A percentile compares a stretch with the other conserved stretches of the same genome.
These are phyloP conservation scores for Hydractinia symbiolongicarpus DNA, from an alignment of 30 jellyfish, hydroid and myxozoan genomes.

Conservation along the genomic window DNA sequence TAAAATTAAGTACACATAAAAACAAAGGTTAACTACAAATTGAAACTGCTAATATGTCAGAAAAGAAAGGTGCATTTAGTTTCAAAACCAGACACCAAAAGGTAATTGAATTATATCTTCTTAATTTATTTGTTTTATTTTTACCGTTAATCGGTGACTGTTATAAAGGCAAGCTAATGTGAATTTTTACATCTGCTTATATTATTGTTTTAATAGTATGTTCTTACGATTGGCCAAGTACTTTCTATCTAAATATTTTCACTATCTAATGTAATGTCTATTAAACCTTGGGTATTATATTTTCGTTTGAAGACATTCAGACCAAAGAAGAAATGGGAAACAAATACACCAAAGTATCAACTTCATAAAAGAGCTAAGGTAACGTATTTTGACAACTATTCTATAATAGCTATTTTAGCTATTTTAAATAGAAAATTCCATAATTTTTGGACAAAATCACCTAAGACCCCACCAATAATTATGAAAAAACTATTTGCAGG, in stretches of 20 bases:
- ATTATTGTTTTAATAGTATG: too few relatives aligned
- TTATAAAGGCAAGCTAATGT: neutral
- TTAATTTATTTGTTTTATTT: neutral
- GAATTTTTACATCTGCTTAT: neutral
- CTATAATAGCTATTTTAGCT: too few relatives aligned
- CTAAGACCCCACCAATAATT: too few relatives aligned
- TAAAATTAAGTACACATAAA: too few relatives aligned
- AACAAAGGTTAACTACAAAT: too few relatives aligned
- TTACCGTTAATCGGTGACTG: neutral
- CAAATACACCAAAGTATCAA: conserved; percentile 78
- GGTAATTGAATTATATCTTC: neutral
- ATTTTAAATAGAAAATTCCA: too few relatives aligned
- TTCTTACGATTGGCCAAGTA: too few relatives aligned
- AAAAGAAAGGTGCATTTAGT: conserved; percentile 23
- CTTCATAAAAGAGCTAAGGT: conserved; percentile 94
- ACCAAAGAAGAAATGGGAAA: conserved; percentile 95
- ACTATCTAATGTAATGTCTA: neutral
- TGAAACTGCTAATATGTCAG: neutral
- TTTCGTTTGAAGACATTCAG: conserved; percentile 66
- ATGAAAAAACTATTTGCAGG: too few relatives aligned
- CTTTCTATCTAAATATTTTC: neutral
- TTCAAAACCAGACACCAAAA: conserved; percentile 32
- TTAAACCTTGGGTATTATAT: neutral
- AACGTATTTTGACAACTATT: neutral
- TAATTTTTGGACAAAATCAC: too few relatives aligned